A percentile compares a stretch with the other conserved stretches of the same genome.
Conservation (phyloP, 2,888 invertebrate genomes). For the Pyralis farinalis region DNA sequence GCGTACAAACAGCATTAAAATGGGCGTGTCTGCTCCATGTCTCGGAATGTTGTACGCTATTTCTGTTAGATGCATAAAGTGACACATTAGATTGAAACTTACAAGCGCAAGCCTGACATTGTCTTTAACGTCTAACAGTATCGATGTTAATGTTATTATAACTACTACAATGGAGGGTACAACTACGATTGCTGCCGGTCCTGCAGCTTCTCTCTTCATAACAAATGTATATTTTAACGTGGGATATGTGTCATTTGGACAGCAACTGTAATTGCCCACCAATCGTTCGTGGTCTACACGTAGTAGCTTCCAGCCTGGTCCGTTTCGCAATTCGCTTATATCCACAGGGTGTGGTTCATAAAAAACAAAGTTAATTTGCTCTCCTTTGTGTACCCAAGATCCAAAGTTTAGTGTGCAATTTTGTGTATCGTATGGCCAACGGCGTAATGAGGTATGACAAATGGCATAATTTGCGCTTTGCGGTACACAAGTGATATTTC, state of each 20-base stretch:
- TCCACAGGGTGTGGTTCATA: constrained; percentile 49
- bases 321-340: constrained; percentile 68
- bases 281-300: constrained; percentile 59
- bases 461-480: constrained; percentile 78
- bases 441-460: constrained; percentile 79
- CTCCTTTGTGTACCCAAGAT: constrained; percentile 84
- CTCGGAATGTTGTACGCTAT: constrained; percentile 82
- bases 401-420: constrained; percentile 84
- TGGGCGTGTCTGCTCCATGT: constrained; percentile 80
- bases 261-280: constrained; percentile 72
- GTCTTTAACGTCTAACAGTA: constrained; percentile 80
- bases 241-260: constrained; percentile 82
- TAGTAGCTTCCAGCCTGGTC: constrained; percentile 82
- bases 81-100: constrained; percentile 81
- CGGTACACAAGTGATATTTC: constrained; percentile 83
- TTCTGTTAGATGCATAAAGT: constrained; percentile 81
- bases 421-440: constrained; percentile 86
- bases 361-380: constrained; percentile 80
- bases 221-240: constrained; percentile 78
- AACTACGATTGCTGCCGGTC: constrained; percentile 78
- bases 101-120: constrained; percentile 78
- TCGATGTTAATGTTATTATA: constrained; percentile 77
- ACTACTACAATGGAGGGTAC: constrained; percentile 79
- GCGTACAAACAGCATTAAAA: constrained; percentile 67
- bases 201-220: constrained; percentile 80